Evolutionary conservation across 2,888 invertebrate genomes (phyloP), one percentile per base, ranked within the genome.

Genomic region (Dolichomitus sp.): DNA sequence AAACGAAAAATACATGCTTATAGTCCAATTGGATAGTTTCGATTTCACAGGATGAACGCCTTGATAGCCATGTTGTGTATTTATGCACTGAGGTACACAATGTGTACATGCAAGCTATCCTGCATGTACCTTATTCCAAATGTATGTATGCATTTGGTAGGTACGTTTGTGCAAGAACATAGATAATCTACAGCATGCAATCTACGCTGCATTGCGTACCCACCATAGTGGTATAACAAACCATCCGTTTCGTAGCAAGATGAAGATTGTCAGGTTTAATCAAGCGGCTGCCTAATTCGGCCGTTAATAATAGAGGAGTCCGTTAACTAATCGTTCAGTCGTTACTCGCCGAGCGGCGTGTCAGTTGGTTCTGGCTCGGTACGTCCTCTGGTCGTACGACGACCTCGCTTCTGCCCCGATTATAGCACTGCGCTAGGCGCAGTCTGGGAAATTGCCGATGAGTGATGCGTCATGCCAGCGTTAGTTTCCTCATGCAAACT

Each of bases 241-340:
- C 57, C 70, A 45, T 70, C 70, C 70, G 70, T 54, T 54, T 70
- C 54, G 70, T n/a, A 17, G 30, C 70, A 70, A 70, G 70, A 70
- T 70, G 70, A 70, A 70, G 70, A 70, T 70, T 70, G 70, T 70
- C 54, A 54, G 70, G 70, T 57, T 70, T 70, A 70, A 70, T 70
- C 70, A 70, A 70, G 54, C 70, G 70, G 70, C 70, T 57, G 70
- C 70, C 70, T 70, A 70, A 70, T 70, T 70, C 70, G 57, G 70
- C 70, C 70, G 70, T 70, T 70, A 70, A 70, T 70, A 70, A 70
- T 57, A 70, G 70, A 70, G 70, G 52, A 57, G 54, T 42, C 70
- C 54, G 70, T 70, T 70, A 70, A 70, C 70, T 70, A 57, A 70
- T 70, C 70, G 70, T 70, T 70, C 54, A 70, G 70, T 70, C 70